These are phyloP conservation scores for Oxygymnocypris stewartii DNA, from an alignment of 2,113 vertebrate genomes.

Conservation along the genomic window DNA sequence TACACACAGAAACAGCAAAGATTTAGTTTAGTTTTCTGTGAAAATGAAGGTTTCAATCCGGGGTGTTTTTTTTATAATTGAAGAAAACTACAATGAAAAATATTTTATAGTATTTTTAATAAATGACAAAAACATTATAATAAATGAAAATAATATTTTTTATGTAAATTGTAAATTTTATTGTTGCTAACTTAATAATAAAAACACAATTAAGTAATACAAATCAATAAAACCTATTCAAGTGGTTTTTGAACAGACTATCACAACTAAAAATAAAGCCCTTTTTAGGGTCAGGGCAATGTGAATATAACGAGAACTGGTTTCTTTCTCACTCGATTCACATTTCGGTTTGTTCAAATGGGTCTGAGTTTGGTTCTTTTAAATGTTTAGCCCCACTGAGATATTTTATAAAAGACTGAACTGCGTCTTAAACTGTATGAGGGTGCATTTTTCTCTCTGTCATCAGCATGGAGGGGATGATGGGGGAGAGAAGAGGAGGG, in stretches of 20 bases:
- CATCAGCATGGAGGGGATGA: conserved; percentile 68
- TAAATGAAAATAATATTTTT: not conserved
- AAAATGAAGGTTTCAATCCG: not conserved
- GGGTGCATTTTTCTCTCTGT: conserved; percentile 25
- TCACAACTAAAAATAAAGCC: not conserved
- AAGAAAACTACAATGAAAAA: not conserved
- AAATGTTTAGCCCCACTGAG: not conserved
- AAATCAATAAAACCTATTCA: not conserved
- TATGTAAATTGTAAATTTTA: not conserved
- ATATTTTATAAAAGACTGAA: not conserved
- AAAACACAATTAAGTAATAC: not conserved
- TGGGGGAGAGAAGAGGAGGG: conserved; percentile 57
- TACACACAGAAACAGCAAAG: not conserved
- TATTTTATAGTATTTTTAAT: not conserved
- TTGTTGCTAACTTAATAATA: not conserved
- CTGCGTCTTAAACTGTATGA: conserved; percentile 11
- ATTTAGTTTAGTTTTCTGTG: not conserved
- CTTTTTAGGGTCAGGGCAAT: not conserved
- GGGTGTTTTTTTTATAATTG: not conserved
- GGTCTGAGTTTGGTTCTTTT: conserved; percentile 4
- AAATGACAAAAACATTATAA: not conserved
- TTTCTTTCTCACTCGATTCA: not conserved
- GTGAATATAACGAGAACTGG: not conserved
- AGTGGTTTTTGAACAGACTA: not conserved
- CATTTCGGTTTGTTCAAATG: not conserved